Conservation (phyloP, 2,797 vertebrate species). For the Spea hammondii region DNA sequence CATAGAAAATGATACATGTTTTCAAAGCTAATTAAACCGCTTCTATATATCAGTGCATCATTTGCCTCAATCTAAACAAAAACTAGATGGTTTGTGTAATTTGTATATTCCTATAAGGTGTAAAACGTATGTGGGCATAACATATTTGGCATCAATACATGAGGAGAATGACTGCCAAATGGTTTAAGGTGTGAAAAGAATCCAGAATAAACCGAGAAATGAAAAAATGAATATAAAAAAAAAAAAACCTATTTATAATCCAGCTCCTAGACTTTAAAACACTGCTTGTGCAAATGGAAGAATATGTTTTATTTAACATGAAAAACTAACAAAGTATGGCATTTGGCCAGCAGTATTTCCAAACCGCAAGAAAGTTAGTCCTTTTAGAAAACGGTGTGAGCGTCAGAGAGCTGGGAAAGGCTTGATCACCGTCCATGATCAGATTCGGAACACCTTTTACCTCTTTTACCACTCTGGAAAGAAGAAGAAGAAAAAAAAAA, state of each 20-base stretch:
- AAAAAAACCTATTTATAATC: not conserved
- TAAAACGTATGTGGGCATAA: no score
- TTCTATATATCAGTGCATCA: not conserved
- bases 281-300: conserved; percentile 67
- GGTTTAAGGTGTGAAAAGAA: no score
- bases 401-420: conserved; percentile 56
- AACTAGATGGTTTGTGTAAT: no score
- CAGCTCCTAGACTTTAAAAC: not conserved
- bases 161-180: no score
- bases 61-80: no score
- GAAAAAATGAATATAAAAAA: not conserved
- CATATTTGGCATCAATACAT: no score
- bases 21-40: not conserved
- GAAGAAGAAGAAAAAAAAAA: conserved; percentile 55
- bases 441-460: conserved; percentile 76
- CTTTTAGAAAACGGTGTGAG: conserved; percentile 55
- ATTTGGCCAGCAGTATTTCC: conserved; percentile 61
- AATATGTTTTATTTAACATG: conserved; percentile 78
- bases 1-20: not conserved
- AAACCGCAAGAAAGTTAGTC: conserved; percentile 59
- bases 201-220: no score
- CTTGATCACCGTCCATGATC: conserved; percentile 74
- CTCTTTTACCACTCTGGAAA: conserved; percentile 80
- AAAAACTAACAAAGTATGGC: conserved; percentile 68
- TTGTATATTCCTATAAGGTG: no score